Evolutionary conservation across 2,113 vertebrate species (phyloP).

Genomic region (Tichodroma muraria): DNA sequence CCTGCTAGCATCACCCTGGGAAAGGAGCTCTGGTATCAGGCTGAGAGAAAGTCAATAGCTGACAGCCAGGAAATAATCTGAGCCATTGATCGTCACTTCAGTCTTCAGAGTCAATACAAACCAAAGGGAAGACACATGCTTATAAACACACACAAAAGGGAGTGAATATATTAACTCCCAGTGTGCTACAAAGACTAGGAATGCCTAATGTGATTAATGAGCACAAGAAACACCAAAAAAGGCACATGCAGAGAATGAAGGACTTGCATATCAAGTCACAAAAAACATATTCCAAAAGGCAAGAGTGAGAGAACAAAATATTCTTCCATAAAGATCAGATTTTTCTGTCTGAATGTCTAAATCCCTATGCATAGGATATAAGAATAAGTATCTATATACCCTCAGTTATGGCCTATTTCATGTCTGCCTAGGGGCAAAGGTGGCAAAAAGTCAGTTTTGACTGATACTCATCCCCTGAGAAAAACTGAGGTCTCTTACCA

Average conservation of each 20-base stretch:
- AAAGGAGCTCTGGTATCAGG: constrained; percentile 57
- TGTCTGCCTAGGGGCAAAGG: neutral
- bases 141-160: constrained; percentile 16
- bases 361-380: neutral
- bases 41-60: constrained; percentile 74
- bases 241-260: neutral
- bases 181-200: neutral
- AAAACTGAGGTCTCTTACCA: neutral
- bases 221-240: neutral
- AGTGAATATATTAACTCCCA: constrained; percentile 61
- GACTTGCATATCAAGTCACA: neutral
- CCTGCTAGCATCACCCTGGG: neutral
- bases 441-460: neutral
- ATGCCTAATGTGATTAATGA: neutral
- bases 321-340: neutral
- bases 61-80: constrained; percentile 75
- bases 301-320: neutral
- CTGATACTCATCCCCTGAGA: neutral
- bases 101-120: constrained; percentile 66
- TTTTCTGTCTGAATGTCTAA: neutral
- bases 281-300: neutral
- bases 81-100: constrained; percentile 74
- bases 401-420: neutral
- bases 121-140: constrained; percentile 45
- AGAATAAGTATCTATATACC: neutral